phyloP scores from a whole-genome alignment of 2,888 invertebrate genomes.

The Rotaria macrura region DNA sequence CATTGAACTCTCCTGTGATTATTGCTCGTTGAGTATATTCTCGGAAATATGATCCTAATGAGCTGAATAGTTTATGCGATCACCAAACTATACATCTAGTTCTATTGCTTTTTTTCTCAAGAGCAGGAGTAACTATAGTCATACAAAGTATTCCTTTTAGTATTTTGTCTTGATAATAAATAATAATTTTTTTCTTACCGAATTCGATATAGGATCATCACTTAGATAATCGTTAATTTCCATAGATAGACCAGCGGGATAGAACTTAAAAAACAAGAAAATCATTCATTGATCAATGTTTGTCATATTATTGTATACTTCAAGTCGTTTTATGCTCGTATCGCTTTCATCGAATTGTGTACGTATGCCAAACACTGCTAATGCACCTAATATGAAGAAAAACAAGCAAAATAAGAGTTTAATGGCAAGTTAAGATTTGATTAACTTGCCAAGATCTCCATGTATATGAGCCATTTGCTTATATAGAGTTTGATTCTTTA shows the following conservation, averaged over 20 bases:
- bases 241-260: background rate
- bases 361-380: background rate
- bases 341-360: background rate
- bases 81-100: no score
- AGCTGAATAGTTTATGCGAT: no score
- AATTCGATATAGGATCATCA: background rate
- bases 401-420: background rate
- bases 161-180: no score
- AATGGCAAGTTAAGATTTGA: background rate
- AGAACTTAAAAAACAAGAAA: background rate
- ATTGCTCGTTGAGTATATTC: no score
- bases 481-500: background rate
- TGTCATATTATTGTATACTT: no score
- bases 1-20: no score
- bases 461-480: background rate
- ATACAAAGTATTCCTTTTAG: no score
- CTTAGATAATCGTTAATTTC: background rate
- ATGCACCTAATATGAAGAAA: background rate
- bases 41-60: no score
- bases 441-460: background rate
- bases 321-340: background rate
- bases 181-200: background rate
- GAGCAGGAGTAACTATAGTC: no score
- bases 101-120: no score
- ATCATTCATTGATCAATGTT: background rate